phyloP scores from a whole-genome alignment of 2,113 vertebrate species.

The Chroicocephalus ridibundus region DNA sequence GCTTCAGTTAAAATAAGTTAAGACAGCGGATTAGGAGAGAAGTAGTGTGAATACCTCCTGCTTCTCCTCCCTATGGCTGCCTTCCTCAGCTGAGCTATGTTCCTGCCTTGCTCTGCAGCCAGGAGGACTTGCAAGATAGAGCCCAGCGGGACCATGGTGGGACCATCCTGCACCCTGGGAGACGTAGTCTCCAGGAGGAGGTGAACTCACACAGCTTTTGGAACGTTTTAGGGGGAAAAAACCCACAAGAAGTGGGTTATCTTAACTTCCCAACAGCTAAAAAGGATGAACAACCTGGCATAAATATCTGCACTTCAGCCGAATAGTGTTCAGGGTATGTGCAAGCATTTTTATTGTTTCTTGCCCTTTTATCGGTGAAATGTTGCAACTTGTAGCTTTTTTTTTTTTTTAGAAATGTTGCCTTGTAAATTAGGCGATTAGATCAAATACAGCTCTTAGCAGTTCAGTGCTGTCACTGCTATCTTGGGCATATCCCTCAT shows the following conservation, averaged over 20 bases:
- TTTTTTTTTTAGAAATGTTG: neutral
- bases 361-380: neutral
- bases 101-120: neutral
- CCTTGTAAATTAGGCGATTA: neutral
- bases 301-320: neutral
- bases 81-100: neutral
- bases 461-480: neutral
- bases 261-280: neutral
- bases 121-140: neutral
- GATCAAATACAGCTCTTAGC: neutral
- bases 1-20: neutral
- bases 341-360: neutral
- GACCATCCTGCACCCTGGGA: neutral
- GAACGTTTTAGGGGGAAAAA: neutral
- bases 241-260: neutral
- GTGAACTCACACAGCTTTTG: neutral
- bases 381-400: neutral
- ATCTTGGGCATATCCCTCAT: neutral
- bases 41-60: neutral
- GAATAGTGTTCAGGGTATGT: neutral
- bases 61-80: neutral
- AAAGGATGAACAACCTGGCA: neutral
- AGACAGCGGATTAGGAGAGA: neutral
- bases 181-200: neutral
- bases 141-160: neutral